Conservation (phyloP, 1,140 invertebrate genomes). For the Odontomachus brunneus region DNA sequence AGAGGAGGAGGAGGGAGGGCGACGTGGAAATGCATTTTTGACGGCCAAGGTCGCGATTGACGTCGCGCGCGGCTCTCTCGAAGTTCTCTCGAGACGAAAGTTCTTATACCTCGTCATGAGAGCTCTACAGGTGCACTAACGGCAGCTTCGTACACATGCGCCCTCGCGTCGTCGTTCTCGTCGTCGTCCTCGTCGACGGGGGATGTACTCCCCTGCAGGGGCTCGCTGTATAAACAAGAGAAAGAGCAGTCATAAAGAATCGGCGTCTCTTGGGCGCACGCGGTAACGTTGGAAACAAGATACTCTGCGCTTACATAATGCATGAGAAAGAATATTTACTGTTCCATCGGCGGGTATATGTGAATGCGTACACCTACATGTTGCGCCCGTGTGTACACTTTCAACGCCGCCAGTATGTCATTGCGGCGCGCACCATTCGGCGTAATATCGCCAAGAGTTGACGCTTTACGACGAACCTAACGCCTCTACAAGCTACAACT, state of each 20-base stretch:
- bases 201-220: neutral
- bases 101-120: conserved; percentile 53
- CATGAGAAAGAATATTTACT: conserved; percentile 70
- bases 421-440: conserved; percentile 73
- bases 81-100: conserved; percentile 24
- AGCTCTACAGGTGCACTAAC: conserved; percentile 77
- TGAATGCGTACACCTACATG: conserved; percentile 35
- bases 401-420: conserved; percentile 70
- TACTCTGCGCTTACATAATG: conserved; percentile 80
- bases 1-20: neutral
- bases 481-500: too few relatives aligned
- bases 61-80: neutral
- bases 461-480: conserved; percentile 44
- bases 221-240: conserved; percentile 77
- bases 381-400: conserved; percentile 50
- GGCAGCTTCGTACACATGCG: conserved; percentile 67
- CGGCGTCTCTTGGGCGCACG: conserved; percentile 54
- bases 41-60: neutral
- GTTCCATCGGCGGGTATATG: conserved; percentile 41
- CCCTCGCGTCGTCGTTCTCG: conserved; percentile 26
- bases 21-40: neutral
- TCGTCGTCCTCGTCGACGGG: neutral
- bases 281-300: conserved; percentile 75
- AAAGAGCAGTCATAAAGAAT: conserved; percentile 79
- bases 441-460: conserved; percentile 39